These are phyloP conservation scores for Rhagonycha fulva DNA, from an alignment of 2,888 invertebrate species.

Conservation along the genomic window DNA sequence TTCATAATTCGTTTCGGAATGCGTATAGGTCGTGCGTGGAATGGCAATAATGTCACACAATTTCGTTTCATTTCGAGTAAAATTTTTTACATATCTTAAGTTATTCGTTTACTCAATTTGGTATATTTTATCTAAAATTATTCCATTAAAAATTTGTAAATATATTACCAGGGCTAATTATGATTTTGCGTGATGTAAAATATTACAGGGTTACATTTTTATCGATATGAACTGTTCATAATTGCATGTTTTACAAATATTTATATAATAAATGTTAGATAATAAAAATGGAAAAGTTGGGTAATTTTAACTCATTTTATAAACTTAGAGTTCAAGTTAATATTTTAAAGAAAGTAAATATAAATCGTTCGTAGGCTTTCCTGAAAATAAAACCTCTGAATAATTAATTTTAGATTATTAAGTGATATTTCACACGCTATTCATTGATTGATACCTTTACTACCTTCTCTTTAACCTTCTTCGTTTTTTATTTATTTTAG, in stretches of 20 bases:
- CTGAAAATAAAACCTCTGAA: not conserved
- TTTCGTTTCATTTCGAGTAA: constrained; percentile 14
- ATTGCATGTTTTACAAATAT: not conserved
- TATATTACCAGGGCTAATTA: not conserved
- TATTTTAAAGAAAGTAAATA: not conserved
- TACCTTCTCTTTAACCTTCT: not conserved
- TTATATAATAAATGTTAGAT: not conserved
- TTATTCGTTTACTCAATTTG: not conserved
- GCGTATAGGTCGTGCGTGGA: constrained; percentile 48
- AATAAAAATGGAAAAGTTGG: not conserved
- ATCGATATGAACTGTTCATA: not conserved
- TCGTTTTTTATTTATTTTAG: not conserved
- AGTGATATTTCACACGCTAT: not conserved
- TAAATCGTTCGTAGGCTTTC: not conserved
- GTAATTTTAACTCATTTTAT: not conserved
- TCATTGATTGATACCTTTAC: not conserved
- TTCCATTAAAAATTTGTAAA: not conserved
- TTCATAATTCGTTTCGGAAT: constrained; percentile 52
- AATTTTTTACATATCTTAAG: constrained; percentile 6
- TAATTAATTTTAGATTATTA: not conserved
- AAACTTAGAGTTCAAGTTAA: not conserved
- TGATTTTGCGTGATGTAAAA: not conserved
- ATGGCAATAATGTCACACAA: constrained; percentile 43
- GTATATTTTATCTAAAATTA: not conserved
- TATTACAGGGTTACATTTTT: not conserved